These are phyloP conservation scores for Polietes domitor DNA, from an alignment of 2,888 invertebrate species.

Conservation along the genomic window DNA sequence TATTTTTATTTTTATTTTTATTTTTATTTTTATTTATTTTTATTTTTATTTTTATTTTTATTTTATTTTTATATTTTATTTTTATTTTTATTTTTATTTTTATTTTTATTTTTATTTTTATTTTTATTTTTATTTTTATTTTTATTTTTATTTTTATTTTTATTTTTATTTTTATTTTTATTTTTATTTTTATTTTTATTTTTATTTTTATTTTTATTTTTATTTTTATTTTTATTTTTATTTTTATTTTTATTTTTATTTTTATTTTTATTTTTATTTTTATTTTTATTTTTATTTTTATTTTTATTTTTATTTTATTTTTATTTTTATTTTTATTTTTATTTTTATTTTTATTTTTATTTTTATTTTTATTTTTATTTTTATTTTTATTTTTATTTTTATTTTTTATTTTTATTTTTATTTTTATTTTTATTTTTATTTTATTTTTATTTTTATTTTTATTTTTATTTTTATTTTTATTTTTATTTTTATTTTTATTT, in stretches of 20 bases:
- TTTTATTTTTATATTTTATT: not conserved
- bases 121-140: slow-evolving; percentile 1
- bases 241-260: slow-evolving; percentile 23
- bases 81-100: not conserved
- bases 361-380: not conserved
- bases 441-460: not conserved
- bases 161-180: not conserved
- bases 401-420: not conserved
- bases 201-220: slow-evolving; percentile 6
- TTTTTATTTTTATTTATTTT: not conserved
- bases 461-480: not conserved
- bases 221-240: slow-evolving; percentile 17
- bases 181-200: slow-evolving; percentile 8
- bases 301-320: not conserved
- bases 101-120: not conserved
- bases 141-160: slow-evolving; percentile 3
- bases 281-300: not conserved
- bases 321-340: slow-evolving; percentile 3
- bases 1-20: not conserved
- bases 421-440: not conserved
- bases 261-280: not conserved
- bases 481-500: slow-evolving; percentile 11
- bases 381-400: not conserved
- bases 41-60: not conserved
- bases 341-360: not conserved